Conservation (phyloP, 2,797 vertebrate species). For the Melanotaenia parkinsoni region DNA sequence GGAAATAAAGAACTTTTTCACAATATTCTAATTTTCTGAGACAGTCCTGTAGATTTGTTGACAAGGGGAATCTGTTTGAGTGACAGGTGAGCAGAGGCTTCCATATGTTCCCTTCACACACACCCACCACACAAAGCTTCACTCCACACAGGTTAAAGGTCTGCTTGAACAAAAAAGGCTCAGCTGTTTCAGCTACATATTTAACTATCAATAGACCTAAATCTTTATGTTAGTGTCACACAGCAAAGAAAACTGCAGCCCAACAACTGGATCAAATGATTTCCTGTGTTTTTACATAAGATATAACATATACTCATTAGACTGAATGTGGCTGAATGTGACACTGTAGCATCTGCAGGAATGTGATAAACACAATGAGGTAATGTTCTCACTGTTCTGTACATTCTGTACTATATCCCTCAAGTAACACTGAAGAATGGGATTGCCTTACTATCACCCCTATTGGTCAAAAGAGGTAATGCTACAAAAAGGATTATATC, state of each 20-base stretch:
- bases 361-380: conserved; percentile 16
- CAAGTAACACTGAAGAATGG: background rate
- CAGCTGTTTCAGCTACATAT: background rate
- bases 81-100: background rate
- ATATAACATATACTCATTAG: background rate
- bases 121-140: background rate
- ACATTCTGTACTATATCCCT: conserved; percentile 66
- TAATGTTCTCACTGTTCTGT: conserved; percentile 66
- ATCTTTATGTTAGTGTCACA: background rate
- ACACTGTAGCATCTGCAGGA: conserved; percentile 17
- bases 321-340: background rate
- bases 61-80: background rate
- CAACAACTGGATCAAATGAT: background rate
- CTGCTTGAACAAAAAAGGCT: conserved; percentile 4
- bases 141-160: background rate
- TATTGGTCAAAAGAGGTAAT: conserved; percentile 28
- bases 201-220: background rate
- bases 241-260: background rate
- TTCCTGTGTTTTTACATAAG: background rate
- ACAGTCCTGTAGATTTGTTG: conserved; percentile 3
- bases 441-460: conserved; percentile 36
- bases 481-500: background rate
- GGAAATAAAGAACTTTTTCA: too few species aligned
- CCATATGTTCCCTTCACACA: background rate
- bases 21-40: too few species aligned